Percentiles rank a stretch among this genome's conserved stretches.
These are phyloP conservation scores for Schizaphis graminum DNA, from an alignment of 2,888 invertebrate species.

Conservation along the genomic window DNA sequence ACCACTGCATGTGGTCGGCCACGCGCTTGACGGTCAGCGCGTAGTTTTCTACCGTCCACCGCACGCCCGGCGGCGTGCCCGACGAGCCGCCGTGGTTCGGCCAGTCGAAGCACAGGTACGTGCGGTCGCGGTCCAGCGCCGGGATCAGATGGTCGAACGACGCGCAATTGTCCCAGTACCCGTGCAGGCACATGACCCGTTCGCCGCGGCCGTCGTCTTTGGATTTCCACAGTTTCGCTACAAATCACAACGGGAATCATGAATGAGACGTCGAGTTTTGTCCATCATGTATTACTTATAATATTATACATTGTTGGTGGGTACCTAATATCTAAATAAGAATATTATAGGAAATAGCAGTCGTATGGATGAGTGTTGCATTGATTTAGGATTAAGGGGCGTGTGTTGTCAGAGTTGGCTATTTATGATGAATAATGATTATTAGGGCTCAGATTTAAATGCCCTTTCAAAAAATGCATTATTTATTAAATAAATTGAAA, in stretches of 20 bases:
- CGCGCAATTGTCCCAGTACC: slow-evolving; percentile 85
- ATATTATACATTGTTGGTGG: too few species aligned
- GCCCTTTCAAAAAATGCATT: too few species aligned
- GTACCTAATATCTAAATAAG: too few species aligned
- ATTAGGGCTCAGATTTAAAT: too few species aligned
- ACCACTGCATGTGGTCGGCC: slow-evolving; percentile 78
- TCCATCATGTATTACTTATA: too few species aligned
- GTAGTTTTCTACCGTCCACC: slow-evolving; percentile 72
- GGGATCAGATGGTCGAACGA: slow-evolving; percentile 81
- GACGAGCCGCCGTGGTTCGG: slow-evolving; percentile 82
- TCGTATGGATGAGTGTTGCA: too few species aligned
- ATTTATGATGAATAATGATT: too few species aligned
- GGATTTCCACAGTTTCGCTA: slow-evolving; percentile 39
- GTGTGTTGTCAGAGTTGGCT: too few species aligned
- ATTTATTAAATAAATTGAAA: too few species aligned
- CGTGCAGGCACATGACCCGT: slow-evolving; percentile 81
- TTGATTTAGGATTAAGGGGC: too few species aligned
- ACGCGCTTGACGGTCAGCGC: slow-evolving; percentile 74
- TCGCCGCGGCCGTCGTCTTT: background rate
- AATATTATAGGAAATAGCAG: too few species aligned
- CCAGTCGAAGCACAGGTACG: slow-evolving; percentile 76
- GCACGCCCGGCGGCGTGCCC: slow-evolving; percentile 76
- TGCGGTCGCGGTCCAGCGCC: slow-evolving; percentile 71
- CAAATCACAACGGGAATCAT: background rate
- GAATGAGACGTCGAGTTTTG: background rate